These are phyloP conservation scores for Protobothrops flavoviridis DNA, from an alignment of 2,113 vertebrate genomes.

Conservation along the genomic window DNA sequence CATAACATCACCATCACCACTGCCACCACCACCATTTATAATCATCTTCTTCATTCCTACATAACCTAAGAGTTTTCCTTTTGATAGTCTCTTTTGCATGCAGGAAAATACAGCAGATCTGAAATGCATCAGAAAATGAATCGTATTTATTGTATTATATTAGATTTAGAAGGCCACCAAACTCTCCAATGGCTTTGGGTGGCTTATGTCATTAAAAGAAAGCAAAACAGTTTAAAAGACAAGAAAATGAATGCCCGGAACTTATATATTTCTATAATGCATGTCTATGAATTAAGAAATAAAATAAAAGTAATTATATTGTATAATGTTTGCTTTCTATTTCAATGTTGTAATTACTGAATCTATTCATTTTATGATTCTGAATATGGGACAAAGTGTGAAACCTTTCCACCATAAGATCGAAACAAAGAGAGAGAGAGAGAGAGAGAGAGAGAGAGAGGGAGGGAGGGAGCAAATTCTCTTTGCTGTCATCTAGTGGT, in stretches of 20 bases:
- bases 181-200: background rate
- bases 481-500: background rate
- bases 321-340: background rate
- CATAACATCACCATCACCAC: background rate
- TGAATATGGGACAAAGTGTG: background rate
- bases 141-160: background rate
- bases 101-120: background rate
- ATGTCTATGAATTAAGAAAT: background rate
- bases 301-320: background rate
- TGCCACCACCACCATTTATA: background rate
- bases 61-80: background rate
- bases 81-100: background rate
- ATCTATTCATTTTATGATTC: conserved; percentile 9
- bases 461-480: background rate
- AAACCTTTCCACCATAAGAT: background rate
- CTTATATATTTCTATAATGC: background rate
- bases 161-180: background rate
- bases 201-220: background rate
- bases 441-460: background rate
- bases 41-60: background rate
- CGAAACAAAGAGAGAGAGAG: background rate
- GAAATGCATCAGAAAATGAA: background rate
- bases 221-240: background rate
- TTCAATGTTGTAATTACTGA: background rate
- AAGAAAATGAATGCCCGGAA: background rate